A percentile compares a stretch with the other conserved stretches of the same genome.
phyloP scores from a whole-genome alignment of 2,888 invertebrate species.

The Andrena fulva region DNA sequence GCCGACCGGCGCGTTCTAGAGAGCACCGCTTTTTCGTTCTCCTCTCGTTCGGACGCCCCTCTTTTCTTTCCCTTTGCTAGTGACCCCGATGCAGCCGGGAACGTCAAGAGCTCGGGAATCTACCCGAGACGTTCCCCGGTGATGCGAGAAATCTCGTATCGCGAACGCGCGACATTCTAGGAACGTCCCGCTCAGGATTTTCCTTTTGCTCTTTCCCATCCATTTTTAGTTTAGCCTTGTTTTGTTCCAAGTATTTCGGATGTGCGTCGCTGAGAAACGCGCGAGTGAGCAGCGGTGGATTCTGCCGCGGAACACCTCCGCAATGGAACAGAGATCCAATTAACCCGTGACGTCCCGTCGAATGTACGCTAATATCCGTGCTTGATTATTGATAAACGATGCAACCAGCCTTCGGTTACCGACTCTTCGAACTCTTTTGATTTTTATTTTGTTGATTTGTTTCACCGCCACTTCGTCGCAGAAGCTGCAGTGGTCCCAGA shows the following conservation, averaged over 20 bases:
- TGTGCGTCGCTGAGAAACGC: background rate
- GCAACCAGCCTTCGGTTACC: too few species aligned
- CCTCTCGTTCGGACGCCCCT: constrained; percentile 39
- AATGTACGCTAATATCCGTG: too few species aligned
- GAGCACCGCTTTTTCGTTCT: constrained; percentile 51
- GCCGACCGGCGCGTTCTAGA: constrained; percentile 22
- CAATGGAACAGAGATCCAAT: too few species aligned
- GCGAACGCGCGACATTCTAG: background rate
- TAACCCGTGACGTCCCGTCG: too few species aligned
- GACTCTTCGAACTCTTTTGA: too few species aligned
- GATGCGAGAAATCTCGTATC: constrained; percentile 24
- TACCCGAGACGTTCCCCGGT: constrained; percentile 6
- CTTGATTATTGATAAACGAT: too few species aligned
- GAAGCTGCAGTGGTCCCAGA: too few species aligned
- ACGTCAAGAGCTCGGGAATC: constrained; percentile 29
- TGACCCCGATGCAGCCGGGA: constrained; percentile 22
- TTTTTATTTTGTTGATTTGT: too few species aligned
- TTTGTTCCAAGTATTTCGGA: background rate
- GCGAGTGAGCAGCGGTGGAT: too few species aligned
- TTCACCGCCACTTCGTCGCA: too few species aligned
- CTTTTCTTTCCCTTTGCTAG: constrained; percentile 52
- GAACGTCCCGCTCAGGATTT: too few species aligned
- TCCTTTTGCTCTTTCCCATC: background rate
- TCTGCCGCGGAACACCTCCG: too few species aligned
- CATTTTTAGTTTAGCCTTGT: background rate